Evolutionary conservation across 2,113 vertebrate species (phyloP).

Genomic region (Pimephales promelas): DNA sequence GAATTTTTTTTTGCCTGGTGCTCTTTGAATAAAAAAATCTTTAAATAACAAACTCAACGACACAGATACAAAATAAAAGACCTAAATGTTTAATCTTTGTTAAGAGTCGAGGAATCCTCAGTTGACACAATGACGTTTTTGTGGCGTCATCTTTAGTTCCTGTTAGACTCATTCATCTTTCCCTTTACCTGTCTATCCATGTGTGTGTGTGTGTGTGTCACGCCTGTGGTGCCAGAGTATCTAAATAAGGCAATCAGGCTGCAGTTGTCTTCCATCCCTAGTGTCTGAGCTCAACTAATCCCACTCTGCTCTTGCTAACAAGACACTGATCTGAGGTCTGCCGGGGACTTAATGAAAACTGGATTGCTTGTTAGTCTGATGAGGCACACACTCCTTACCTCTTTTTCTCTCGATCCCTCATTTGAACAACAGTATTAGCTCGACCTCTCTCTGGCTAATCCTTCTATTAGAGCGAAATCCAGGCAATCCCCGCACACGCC

Average conservation of each 20-base stretch:
- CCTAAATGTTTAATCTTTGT: background rate
- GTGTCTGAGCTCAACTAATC: conserved; percentile 55
- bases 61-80: background rate
- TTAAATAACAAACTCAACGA: background rate
- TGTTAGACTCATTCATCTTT: conserved; percentile 26
- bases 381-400: conserved; percentile 24
- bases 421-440: conserved; percentile 43
- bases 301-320: conserved; percentile 42
- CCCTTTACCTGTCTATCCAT: conserved; percentile 48
- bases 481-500: conserved; percentile 9
- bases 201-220: background rate
- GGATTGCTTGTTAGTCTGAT: conserved; percentile 48
- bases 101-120: background rate
- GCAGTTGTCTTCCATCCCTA: conserved; percentile 55
- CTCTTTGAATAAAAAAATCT: background rate
- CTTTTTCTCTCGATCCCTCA: conserved; percentile 42
- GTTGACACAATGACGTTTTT: background rate
- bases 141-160: background rate
- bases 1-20: background rate
- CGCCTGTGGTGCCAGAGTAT: conserved; percentile 44
- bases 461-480: conserved; percentile 31
- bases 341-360: conserved; percentile 39
- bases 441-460: conserved; percentile 58
- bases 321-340: conserved; percentile 28
- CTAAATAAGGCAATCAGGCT: conserved; percentile 58